Conservation (phyloP, 2,113 vertebrate genomes). For the Plecotus auritus region DNA sequence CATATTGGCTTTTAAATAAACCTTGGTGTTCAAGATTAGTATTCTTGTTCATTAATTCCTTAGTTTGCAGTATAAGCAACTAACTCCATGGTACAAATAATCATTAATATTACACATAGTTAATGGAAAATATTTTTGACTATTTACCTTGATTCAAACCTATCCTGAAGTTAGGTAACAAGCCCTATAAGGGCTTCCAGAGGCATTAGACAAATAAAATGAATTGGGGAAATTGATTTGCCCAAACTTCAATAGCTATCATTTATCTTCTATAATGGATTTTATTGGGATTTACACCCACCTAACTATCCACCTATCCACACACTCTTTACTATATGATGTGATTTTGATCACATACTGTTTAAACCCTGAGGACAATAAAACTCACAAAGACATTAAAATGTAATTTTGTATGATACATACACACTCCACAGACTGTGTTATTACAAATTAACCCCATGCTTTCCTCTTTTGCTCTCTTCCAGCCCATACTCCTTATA, state of each 20-base stretch:
- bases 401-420: conserved; percentile 31
- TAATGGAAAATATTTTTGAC: conserved; percentile 1
- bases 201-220: conserved; percentile 30
- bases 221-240: conserved; percentile 54
- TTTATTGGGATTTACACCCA: conserved; percentile 40
- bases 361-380: conserved; percentile 51
- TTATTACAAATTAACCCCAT: conserved; percentile 28
- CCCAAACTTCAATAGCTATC: conserved; percentile 45
- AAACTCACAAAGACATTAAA: conserved; percentile 45
- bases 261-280: conserved; percentile 50
- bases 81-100: conserved; percentile 28
- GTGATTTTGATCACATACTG: conserved; percentile 43
- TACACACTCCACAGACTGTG: not conserved
- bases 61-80: conserved; percentile 42
- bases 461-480: not conserved
- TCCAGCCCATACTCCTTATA: not conserved
- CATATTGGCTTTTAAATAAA: conserved; percentile 56
- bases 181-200: not conserved
- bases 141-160: conserved; percentile 28
- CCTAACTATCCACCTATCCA: conserved; percentile 44
- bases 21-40: conserved; percentile 22
- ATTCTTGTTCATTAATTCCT: conserved; percentile 53
- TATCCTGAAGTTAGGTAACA: conserved; percentile 29
- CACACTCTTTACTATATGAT: conserved; percentile 40
- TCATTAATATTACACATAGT: conserved; percentile 26